Evolutionary conservation across 2,797 vertebrate species (phyloP).

Genomic region (Acridotheres tristis): DNA sequence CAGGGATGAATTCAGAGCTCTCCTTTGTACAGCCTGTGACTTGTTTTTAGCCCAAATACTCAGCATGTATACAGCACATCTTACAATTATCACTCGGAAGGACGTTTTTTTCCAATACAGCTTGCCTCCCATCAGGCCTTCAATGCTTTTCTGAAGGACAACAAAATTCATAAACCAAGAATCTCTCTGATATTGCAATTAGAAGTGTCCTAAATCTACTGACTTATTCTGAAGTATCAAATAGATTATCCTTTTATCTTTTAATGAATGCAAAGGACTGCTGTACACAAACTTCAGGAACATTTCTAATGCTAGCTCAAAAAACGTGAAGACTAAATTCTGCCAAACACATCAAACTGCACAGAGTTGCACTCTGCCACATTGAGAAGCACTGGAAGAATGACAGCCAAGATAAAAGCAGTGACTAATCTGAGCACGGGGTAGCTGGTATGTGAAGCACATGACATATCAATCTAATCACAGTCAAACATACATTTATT

Average conservation of each 20-base stretch:
- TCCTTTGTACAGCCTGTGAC: neutral
- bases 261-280: neutral
- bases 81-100: neutral
- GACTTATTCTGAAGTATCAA: neutral
- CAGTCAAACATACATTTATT: neutral
- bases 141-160: neutral
- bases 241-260: neutral
- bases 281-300: neutral
- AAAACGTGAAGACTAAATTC: neutral
- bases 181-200: neutral
- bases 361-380: neutral
- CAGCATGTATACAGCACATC: neutral
- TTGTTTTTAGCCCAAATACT: neutral
- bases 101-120: neutral
- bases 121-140: neutral
- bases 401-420: neutral
- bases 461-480: neutral
- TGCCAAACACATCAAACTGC: neutral
- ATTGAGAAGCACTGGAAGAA: neutral
- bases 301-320: neutral
- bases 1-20: neutral
- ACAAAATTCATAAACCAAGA: neutral
- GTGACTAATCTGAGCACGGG: neutral
- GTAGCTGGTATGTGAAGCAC: neutral
- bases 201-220: neutral